Base-by-base conservation (phyloP, 2,797 vertebrate genomes). In the Pseudomugil tenellus region DNA sequence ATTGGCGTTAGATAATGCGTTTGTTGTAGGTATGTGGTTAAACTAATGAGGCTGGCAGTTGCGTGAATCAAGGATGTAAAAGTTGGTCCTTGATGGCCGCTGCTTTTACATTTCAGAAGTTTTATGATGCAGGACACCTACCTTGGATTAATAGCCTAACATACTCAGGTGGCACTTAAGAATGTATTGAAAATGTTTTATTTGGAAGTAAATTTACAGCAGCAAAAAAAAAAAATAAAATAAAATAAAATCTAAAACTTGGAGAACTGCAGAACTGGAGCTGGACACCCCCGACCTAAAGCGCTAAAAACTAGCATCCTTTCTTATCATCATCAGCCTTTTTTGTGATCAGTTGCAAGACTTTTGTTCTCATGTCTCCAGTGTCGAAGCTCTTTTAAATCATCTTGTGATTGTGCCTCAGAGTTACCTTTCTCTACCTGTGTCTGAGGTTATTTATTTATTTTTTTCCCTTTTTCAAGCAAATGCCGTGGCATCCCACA, bases 401-500 rank as follows among this genome's bases (percentile, higher is more conserved):
- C 74, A 57, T 79, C 54, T 59, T 58, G 49, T 76, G 70, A 83
- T 79, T 79, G 72, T 85, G 89, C 85, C 82, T 81, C 66, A 48
- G 81, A 84, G 61, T 66, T 78, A 84, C 80, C 79, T 81, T 80
- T 74, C 51, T 77, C 51, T 78, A 72, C 76, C 77, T 52, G 56
- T 71, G 55, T 77, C 54, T 58, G 56, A 59, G 63, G 11, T 13
- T 58, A n/a, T 65, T 34, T 67, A 21, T 64, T 61, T 56, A 37
- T 62, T 25, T 58, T 43, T 23, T 46, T 23, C 68, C 39, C 81
- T 67, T 83, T 73, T 77, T 55, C 43, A 75, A 87, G 86, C 66
- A 56, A 86, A 83, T 70, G 68, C 83, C 76, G 81, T 87, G 86
- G 87, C 84, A 83, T 89, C 91, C 90, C 89, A 92, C 91, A 91